A percentile compares a stretch with the other conserved stretches of the same genome.
phyloP scores from a whole-genome alignment of 2,797 vertebrate genomes.

The Rhinophrynus dorsalis region DNA sequence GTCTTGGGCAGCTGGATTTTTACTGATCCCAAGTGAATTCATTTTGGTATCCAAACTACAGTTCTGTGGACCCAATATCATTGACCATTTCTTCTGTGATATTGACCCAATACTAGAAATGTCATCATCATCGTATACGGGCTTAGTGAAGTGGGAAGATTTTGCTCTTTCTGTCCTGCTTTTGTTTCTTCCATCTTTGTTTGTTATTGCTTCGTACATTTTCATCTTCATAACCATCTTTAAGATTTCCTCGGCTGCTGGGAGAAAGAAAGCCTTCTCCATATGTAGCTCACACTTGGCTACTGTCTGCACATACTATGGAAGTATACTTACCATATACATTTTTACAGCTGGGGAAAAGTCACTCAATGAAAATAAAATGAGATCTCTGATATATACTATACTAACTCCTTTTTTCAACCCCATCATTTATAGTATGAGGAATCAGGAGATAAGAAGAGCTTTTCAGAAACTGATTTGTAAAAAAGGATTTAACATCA shows the following conservation, averaged over 20 bases:
- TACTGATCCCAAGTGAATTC: slow-evolving; percentile 18
- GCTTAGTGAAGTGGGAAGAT: neutral
- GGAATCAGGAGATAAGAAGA: slow-evolving; percentile 26
- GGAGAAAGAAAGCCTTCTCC: slow-evolving; percentile 30
- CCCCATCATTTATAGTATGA: slow-evolving; percentile 31
- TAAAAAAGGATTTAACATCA: neutral
- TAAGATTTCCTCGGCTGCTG: neutral
- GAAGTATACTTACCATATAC: slow-evolving; percentile 33
- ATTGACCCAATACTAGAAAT: slow-evolving; percentile 39
- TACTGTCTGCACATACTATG: slow-evolving; percentile 36
- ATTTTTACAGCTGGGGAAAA: slow-evolving; percentile 12
- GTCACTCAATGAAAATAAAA: slow-evolving; percentile 25
- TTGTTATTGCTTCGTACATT: slow-evolving; percentile 27
- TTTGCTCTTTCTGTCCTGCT: slow-evolving; percentile 33
- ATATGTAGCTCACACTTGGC: slow-evolving; percentile 35
- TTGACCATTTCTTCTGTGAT: slow-evolving; percentile 56
- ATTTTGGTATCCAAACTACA: slow-evolving; percentile 22
- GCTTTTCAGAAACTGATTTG: neutral
- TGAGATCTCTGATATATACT: slow-evolving; percentile 30
- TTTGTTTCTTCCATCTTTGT: slow-evolving; percentile 28
- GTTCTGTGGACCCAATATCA: slow-evolving; percentile 48
- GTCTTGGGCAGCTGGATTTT: slow-evolving; percentile 31
- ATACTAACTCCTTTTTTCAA: slow-evolving; percentile 31
- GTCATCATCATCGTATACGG: slow-evolving; percentile 37
- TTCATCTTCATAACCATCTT: slow-evolving; percentile 17